Conservation (phyloP, 35 echinoderm and acorn worm genomes). For the Ophioderma brevispina region DNA sequence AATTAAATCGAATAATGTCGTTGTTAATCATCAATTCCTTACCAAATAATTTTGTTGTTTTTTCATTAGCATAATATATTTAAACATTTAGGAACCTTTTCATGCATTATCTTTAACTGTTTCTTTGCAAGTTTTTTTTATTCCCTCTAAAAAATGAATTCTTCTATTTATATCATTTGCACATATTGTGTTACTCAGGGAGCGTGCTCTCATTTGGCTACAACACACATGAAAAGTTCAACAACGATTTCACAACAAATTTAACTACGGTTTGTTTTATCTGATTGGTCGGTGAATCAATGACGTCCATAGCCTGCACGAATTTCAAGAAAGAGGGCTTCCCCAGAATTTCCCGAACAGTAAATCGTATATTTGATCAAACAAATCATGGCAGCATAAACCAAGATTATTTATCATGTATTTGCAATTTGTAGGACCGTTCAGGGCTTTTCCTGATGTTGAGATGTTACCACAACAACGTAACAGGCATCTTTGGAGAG, state of each 20-base stretch:
- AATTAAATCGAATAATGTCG: too few species aligned
- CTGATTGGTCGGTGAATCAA: neutral
- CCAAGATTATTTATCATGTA: neutral
- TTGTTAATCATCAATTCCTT: too few species aligned
- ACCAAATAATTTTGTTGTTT: too few species aligned
- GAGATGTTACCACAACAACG: neutral
- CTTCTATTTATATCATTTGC: neutral
- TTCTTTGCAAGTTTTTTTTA: too few species aligned
- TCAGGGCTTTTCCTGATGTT: neutral
- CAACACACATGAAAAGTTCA: too few species aligned
- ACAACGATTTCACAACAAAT: too few species aligned
- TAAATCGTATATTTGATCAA: neutral
- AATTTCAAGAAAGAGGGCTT: conserved; percentile 7
- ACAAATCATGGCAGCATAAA: neutral
- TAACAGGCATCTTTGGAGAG: neutral
- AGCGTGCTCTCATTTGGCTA: neutral
- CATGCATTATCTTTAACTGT: too few species aligned
- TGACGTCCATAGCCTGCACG: neutral
- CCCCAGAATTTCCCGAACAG: neutral
- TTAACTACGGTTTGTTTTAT: neutral
- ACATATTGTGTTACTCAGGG: neutral
- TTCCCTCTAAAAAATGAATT: too few species aligned
- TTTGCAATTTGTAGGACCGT: too few species aligned
- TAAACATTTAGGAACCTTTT: too few species aligned
- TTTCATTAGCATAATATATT: too few species aligned